A percentile compares a stretch with the other conserved stretches of the same genome.
Conservation (phyloP, 2,113 vertebrate species). For the Microtus oregoni region DNA sequence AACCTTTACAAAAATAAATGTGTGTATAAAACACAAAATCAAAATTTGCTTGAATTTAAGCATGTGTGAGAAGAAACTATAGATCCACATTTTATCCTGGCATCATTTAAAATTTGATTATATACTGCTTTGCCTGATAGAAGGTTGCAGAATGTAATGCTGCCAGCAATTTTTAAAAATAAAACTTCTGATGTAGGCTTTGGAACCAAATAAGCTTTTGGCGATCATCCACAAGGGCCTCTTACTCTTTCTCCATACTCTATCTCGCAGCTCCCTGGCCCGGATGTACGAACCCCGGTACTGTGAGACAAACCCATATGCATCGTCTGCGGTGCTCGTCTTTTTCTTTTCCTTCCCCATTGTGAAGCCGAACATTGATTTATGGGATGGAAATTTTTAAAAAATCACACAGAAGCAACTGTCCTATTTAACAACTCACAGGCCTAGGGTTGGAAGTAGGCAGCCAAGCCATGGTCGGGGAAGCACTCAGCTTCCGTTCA, state of each 20-base stretch:
- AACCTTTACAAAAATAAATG: not conserved
- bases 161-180: slow-evolving; percentile 67
- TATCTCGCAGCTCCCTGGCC: not conserved
- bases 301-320: not conserved
- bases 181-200: slow-evolving; percentile 69
- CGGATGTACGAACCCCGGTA: not conserved
- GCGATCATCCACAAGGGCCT: not conserved
- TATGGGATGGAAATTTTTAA: not conserved
- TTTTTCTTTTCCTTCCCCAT: not conserved
- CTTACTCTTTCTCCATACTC: slow-evolving; percentile 1
- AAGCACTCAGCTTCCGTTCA: not conserved
- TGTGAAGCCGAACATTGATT: not conserved
- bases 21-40: not conserved
- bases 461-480: not conserved
- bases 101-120: slow-evolving; percentile 53
- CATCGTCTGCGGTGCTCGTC: too few relatives aligned
- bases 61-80: not conserved
- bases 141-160: slow-evolving; percentile 40
- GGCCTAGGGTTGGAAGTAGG: not conserved
- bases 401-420: not conserved
- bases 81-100: slow-evolving; percentile 38
- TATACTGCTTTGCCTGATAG: slow-evolving; percentile 27
- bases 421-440: not conserved
- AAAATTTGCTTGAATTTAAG: slow-evolving; percentile 36
- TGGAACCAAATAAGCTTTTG: slow-evolving; percentile 61